Evolutionary conservation across 2,113 vertebrate genomes (phyloP), one percentile per base, ranked within the genome.

Genomic region (Megalops atlanticus): DNA sequence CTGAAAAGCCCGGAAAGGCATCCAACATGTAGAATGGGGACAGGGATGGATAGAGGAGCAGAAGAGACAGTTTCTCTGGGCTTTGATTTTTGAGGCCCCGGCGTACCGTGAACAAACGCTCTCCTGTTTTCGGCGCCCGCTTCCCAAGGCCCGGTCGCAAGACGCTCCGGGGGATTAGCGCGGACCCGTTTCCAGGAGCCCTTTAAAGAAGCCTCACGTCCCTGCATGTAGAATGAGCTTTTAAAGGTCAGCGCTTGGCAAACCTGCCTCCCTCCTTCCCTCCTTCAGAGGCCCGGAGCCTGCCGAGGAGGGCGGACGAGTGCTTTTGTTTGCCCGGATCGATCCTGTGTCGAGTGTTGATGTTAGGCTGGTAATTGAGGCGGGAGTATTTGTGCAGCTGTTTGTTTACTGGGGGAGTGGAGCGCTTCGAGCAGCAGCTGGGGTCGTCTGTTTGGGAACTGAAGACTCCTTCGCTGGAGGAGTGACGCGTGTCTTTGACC

Each of bases 191-290:
- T n/a, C n/a, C n/a, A n/a, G n/a, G n/a, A n/a, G n/a, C n/a, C n/a
- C n/a, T n/a, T n/a, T n/a, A n/a, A n/a, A 64, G 58, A 64, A 64
- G 31, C 24, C 58, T 64, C 11, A n/a, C 31, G 58, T 64, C 58
- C 31, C 58, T 11, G 58, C 24, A 31, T 27, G 58, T 64, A 11
- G n/a, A 64, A 64, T 64, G n/a, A 24, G 58, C 58, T 64, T 64
- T n/a, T 64, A 64, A 64, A 64, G 58, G 58, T 64, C 58, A 64
- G 31, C 58, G 12, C 58, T 64, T 64, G 58, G 58, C 58, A 64
- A 64, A 64, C 49, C 12, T n/a, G n/a, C 58, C 12, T 31, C 8
- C 58, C 58, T 14, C 8, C 58, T 64, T n/a, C 18, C 58, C 58
- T 58, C 58, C 58, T 64, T 31, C 58, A n/a, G 6, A 4, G 24